These are phyloP conservation scores for Panulirus ornatus DNA, from an alignment of 1,140 invertebrate genomes.

Conservation along the genomic window DNA sequence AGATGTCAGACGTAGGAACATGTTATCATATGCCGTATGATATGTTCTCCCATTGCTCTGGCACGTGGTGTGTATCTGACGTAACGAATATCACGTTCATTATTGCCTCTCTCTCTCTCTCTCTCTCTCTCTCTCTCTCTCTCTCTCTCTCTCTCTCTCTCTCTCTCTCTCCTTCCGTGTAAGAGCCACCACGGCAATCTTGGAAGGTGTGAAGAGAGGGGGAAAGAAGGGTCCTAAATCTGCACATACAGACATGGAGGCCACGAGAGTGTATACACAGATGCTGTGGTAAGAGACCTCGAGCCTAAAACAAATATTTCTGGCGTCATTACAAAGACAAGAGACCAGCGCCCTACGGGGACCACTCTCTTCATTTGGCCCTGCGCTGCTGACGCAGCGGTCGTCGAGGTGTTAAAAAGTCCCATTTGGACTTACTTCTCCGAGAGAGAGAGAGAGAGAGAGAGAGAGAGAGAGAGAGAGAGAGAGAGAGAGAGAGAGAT, in stretches of 20 bases:
- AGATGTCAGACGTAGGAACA: no score
- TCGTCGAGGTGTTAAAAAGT: no score
- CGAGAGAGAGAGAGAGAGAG: no score
- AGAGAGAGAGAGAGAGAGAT: no score
- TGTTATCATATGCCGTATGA: background rate
- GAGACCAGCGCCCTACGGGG: no score
- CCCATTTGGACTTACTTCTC: no score
- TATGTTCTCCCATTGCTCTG: background rate
- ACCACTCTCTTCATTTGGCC: no score
- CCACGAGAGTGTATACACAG: background rate
- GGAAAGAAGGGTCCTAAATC: background rate
- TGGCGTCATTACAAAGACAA: background rate
- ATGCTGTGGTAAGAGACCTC: background rate
- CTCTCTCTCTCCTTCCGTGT: background rate
- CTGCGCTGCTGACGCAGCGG: no score
- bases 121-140: background rate
- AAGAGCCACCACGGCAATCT: background rate
- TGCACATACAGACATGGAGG: background rate
- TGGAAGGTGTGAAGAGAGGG: background rate
- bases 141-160: no score
- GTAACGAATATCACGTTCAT: background rate
- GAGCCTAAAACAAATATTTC: background rate
- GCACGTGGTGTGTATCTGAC: background rate
- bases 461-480: no score
- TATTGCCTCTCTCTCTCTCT: no score